Base-by-base conservation (phyloP, 2,888 invertebrate genomes). In the Thera obeliscata region DNA sequence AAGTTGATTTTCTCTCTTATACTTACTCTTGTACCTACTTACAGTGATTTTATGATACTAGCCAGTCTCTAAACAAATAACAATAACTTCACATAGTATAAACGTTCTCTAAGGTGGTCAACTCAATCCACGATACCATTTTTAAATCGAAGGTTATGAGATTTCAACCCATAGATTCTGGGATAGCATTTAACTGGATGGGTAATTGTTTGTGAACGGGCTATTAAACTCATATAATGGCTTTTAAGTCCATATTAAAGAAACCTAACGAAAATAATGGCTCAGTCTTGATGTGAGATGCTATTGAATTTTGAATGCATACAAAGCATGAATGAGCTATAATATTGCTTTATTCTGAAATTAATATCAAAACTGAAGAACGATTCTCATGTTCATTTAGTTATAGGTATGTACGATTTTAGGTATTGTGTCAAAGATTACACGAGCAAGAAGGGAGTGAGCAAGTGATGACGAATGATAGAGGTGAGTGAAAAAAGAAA, bases 211-310 rank as follows among this genome's bases (percentile, higher is more conserved):
- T 89, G 90, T 83, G 89, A 88, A 84, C 83, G 80, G 85, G 86
- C 88, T 87, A 89, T 91, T 91, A 89, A 91, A 89, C 90, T 87
- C 82, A 81, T 85, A 88, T 90, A 91, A 91, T 91, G 87, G 87
- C 82, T 82, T 62, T 82, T 74, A 84, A 87, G 85, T 86, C 81
- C 85, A 84, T 83, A 87, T 90, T 88, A 83, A 86, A 85, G 82
- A 85, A 84, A 84, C 86, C 85, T 86, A 87, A 89, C 84, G 76
- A 85, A 90, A 89, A 85, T 88, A 85, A 89, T 87, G 83, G 83
- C 81, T 77, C 80, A 76, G 75, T 76, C 70, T 74, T 77, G 73
- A 81, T 79, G 74, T 75, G 82, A 84, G 81, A 83, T 76, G 83
- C 84, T 80, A 90, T 90, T 88, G 87, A 89, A 76, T 70, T 81